Base-by-base conservation (phyloP, 2,797 vertebrate species). In the Babyrousa celebensis region DNA sequence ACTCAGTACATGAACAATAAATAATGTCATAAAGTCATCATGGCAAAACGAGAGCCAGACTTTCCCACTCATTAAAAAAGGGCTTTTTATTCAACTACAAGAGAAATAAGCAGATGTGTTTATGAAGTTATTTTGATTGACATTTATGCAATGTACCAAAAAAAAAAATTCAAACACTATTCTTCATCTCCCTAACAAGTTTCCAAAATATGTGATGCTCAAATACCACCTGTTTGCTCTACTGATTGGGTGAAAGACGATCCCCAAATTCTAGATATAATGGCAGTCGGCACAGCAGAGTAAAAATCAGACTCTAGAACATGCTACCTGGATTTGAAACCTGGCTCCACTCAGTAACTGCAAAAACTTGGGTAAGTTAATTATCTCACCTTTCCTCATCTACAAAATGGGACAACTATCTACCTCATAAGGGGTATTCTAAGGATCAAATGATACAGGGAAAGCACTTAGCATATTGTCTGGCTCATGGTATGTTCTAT, bases 81-180 rank as follows among this genome's bases (percentile, higher is more conserved):
- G 23, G 58, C 40, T 89, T 95, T 93, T 72, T 74, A 89, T 58
- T 88, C 88, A 97, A 87, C 85, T 56, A 68, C 5, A 60, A 85
- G 83, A 96, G 63, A 92, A 95, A 77, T 78, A 80, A 80, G 68
- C 74, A 96, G 87, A 95, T 92, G 65, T 95, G 62, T 97, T 95
- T 97, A 96, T 56, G 58, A 96, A 87, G 87, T 87, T 96, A 94
- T 95, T 96, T 90, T 95, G 85, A 94, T 63, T 85, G 86, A 95
- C 74, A 95, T 92, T 97, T 96, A 80, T 68, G 77, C 72, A 75
- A 77, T 15, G 21, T 72, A 92, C 54, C 32, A 60, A 65, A 95
- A 93, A 79, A 36, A 10, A 48, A 95, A 72, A 79, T 60, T 62
- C 40, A 94, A 82, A 74, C n/a, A 54, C 82, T 95, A 96, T 92